A percentile compares a stretch with the other conserved stretches of the same genome.
Conservation (phyloP, 1,140 invertebrate species). For the Leptinotarsa lineolata region DNA sequence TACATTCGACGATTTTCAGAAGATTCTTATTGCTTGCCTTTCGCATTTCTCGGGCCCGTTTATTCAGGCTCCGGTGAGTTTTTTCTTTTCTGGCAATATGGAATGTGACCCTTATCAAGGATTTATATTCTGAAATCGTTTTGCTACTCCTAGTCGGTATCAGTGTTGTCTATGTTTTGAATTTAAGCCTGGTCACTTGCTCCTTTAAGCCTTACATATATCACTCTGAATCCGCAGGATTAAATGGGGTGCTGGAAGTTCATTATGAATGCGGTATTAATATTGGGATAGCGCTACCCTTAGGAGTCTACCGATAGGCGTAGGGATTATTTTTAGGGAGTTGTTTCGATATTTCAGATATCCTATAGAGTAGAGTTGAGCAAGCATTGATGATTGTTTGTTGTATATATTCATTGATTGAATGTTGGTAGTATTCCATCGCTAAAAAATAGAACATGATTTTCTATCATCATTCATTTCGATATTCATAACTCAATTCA, state of each 20-base stretch:
- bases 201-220: conserved; percentile 37
- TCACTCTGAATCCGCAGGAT: conserved; percentile 30
- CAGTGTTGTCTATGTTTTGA: conserved; percentile 3
- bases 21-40: conserved; percentile 29
- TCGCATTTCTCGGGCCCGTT: conserved; percentile 9
- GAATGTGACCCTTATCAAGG: not conserved
- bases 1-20: not conserved
- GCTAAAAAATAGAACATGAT: too few relatives aligned
- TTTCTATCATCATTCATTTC: too few relatives aligned
- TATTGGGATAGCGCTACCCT: not conserved
- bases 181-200: conserved; percentile 5
- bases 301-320: not conserved
- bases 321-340: not conserved
- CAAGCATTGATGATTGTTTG: too few relatives aligned
- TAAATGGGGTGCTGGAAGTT: conserved; percentile 15
- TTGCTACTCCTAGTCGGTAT: not conserved
- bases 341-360: not conserved
- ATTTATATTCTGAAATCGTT: not conserved
- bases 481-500: too few relatives aligned
- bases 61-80: not conserved
- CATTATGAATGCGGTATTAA: conserved; percentile 20
- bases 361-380: too few relatives aligned
- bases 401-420: too few relatives aligned
- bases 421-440: too few relatives aligned
- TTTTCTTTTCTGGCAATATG: not conserved